phyloP scores from a whole-genome alignment of 1,140 invertebrate species.

The Nylanderia fulva region DNA sequence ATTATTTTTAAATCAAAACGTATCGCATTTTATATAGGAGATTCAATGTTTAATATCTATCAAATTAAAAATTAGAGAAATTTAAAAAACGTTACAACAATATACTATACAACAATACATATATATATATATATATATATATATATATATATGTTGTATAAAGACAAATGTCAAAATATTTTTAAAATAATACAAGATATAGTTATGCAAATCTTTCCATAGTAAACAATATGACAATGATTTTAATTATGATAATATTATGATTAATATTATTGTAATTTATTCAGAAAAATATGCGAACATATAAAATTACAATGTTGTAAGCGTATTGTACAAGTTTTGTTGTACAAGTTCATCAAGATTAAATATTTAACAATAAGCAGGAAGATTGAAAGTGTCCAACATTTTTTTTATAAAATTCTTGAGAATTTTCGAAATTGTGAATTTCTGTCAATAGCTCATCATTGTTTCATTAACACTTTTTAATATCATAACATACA shows the following conservation, averaged over 20 bases:
- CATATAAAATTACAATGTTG: not conserved
- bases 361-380: not conserved
- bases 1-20: not conserved
- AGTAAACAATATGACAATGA: not conserved
- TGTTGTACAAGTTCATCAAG: constrained; percentile 32
- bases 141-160: not conserved
- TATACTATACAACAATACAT: too few species aligned
- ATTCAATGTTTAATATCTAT: not conserved
- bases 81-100: not conserved
- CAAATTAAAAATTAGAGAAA: not conserved
- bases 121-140: too few species aligned
- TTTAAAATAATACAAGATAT: not conserved
- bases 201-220: constrained; percentile 10
- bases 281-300: constrained; percentile 28
- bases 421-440: not conserved
- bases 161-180: not conserved
- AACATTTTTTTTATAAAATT: not conserved
- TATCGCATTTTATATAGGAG: not conserved
- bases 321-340: constrained; percentile 25
- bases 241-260: constrained; percentile 26
- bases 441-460: not conserved
- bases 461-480: not conserved
- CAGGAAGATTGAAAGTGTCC: not conserved
- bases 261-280: constrained; percentile 56
- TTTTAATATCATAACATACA: not conserved